Evolutionary conservation across 2,113 vertebrate genomes (phyloP).

Genomic region (Syrmaticus mikado): DNA sequence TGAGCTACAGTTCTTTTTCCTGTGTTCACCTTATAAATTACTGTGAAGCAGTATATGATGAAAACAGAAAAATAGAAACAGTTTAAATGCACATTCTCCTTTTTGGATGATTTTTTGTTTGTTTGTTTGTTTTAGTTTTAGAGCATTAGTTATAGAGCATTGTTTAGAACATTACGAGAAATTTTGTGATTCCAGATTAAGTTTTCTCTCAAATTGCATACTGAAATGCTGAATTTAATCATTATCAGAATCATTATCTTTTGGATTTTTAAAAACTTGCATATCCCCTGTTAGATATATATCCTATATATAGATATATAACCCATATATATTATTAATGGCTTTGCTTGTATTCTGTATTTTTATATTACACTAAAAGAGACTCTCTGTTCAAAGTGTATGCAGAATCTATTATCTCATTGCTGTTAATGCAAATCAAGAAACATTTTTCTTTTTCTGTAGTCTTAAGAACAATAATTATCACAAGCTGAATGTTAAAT

Average conservation of each 20-base stretch:
- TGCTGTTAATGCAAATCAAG: neutral
- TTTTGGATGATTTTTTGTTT: neutral
- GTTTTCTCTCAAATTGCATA: neutral
- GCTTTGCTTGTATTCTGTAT: neutral
- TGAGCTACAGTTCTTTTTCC: neutral
- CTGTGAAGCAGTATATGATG: neutral
- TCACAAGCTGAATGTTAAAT: neutral
- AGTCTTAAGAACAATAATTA: neutral
- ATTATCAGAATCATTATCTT: neutral
- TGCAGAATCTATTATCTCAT: neutral
- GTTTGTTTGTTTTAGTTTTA: neutral
- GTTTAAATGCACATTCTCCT: neutral
- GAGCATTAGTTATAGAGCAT: neutral
- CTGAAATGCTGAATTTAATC: neutral
- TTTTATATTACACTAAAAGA: neutral
- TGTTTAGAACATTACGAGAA: neutral
- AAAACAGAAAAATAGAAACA: neutral
- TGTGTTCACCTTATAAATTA: neutral
- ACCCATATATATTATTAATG: neutral
- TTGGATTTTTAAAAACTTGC: neutral
- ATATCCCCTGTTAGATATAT: neutral
- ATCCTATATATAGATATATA: neutral
- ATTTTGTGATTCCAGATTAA: neutral
- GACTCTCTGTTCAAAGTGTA: neutral
- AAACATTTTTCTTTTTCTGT: neutral